phyloP scores from a whole-genome alignment of 2,888 invertebrate species.

The Lochmaea capreae region DNA sequence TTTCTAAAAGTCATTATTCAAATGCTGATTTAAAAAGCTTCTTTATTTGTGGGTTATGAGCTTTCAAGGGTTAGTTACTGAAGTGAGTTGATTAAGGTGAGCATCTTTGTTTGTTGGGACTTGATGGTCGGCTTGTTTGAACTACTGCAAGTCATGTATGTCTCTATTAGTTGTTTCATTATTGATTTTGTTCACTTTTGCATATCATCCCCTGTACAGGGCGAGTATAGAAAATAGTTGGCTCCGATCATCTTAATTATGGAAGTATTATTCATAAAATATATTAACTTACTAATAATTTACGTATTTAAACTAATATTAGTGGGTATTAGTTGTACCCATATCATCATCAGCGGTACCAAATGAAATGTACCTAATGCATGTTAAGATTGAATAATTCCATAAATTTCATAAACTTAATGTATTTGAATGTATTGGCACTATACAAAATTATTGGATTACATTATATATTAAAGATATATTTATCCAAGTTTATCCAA shows the following conservation, averaged over 20 bases:
- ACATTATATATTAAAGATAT: too few species aligned
- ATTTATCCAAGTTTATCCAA: too few species aligned
- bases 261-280: too few species aligned
- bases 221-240: not conserved
- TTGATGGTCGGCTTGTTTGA: slow-evolving; percentile 52
- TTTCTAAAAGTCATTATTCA: not conserved
- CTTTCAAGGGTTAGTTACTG: slow-evolving; percentile 14
- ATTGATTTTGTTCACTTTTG: slow-evolving; percentile 58
- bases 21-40: slow-evolving; percentile 1
- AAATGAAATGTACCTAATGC: too few species aligned
- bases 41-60: not conserved
- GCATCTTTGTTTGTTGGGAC: slow-evolving; percentile 30
- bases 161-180: slow-evolving; percentile 57
- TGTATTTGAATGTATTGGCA: too few species aligned
- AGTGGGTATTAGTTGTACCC: too few species aligned
- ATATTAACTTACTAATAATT: too few species aligned
- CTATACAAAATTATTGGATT: too few species aligned
- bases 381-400: too few species aligned
- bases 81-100: slow-evolving; percentile 20
- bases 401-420: too few species aligned
- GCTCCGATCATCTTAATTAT: not conserved
- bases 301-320: too few species aligned
- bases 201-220: slow-evolving; percentile 47
- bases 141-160: slow-evolving; percentile 42
- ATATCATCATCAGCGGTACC: too few species aligned